Evolutionary conservation across 64 coral and sea anemone species (phyloP), one percentile per base, ranked within the genome.

Genomic region (Hydrozoanthus tunicans): DNA sequence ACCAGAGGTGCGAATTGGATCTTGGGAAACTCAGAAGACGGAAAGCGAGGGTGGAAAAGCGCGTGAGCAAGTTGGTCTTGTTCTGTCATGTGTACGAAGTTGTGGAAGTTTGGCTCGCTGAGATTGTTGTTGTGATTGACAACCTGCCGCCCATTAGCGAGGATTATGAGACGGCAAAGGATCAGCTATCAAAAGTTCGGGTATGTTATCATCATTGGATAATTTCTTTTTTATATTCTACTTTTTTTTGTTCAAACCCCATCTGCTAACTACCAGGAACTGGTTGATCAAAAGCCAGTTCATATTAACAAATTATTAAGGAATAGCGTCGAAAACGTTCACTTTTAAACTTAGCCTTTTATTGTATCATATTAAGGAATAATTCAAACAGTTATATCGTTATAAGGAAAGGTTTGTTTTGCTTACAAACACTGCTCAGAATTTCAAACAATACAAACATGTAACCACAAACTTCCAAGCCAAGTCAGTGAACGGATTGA

Each of bases 1-100:
- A 86, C 27, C 92, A 96, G 62, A 90, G 89, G 57, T 89, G 91
- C 57, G 92, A 96, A 14, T 62, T 96, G 56, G 91, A 83, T 58
- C 89, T 92, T n/a, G 90, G 90, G 14, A 96, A 96, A 56, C 75
- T 96, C 9, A 96, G 94, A 72, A 85, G 95, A 51, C 79, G 90
- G 6, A 93, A 92, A 79, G 70, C 86, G 3, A 67, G 76, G 14
- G 24, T 96, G 59, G 85, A 90, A 5, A 93, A 94, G 20, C 89
- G 80, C 4, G 78, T 96, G 8, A 90, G 94, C 12, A 96, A 94
- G 55, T 58, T 93, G 51, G 77, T 91, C 3, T 59, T 89, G 75
- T 96, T 96, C 53, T 89, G 77, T 62, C 61, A 93, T 71, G 63
- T 94, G 5, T 89, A 89, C 8, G 89, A 92, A 53, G 95, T 93